Percentiles rank a stretch among this genome's conserved stretches.
These are phyloP conservation scores for Pocillopora meandrina DNA, from an alignment of 92 coral and sea anemone genomes.

Conservation along the genomic window DNA sequence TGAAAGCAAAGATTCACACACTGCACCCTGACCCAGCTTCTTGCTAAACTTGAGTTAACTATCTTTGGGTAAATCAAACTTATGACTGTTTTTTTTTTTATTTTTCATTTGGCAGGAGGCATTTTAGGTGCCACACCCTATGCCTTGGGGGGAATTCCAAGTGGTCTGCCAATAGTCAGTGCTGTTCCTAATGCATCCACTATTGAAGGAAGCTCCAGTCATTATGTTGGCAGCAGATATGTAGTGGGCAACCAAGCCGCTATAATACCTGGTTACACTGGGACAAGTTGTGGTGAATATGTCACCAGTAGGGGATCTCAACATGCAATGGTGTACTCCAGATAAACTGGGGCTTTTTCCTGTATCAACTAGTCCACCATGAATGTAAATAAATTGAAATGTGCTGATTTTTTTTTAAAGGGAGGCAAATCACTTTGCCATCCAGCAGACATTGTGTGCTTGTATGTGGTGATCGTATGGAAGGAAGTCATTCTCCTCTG, in stretches of 20 bases:
- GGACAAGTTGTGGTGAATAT: constrained; percentile 43
- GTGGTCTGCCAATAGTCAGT: constrained; percentile 48
- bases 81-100: no score
- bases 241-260: constrained; percentile 75
- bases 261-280: constrained; percentile 43
- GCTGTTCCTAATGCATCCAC: constrained; percentile 48
- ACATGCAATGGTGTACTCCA: constrained; percentile 44
- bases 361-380: background rate
- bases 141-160: constrained; percentile 43
- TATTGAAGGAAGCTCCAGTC: constrained; percentile 37
- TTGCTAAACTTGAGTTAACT: no score
- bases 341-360: constrained; percentile 6
- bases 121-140: constrained; percentile 39
- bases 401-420: background rate
- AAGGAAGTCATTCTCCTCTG: no score
- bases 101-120: constrained; percentile 16
- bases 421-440: background rate
- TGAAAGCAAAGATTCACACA: no score
- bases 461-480: no score
- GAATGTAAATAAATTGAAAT: background rate
- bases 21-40: no score
- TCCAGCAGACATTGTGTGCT: background rate
- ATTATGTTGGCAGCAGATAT: constrained; percentile 59
- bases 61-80: no score
- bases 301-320: constrained; percentile 23